phyloP scores from a whole-genome alignment of 2,888 invertebrate genomes.

The Thymelicus sylvestris region DNA sequence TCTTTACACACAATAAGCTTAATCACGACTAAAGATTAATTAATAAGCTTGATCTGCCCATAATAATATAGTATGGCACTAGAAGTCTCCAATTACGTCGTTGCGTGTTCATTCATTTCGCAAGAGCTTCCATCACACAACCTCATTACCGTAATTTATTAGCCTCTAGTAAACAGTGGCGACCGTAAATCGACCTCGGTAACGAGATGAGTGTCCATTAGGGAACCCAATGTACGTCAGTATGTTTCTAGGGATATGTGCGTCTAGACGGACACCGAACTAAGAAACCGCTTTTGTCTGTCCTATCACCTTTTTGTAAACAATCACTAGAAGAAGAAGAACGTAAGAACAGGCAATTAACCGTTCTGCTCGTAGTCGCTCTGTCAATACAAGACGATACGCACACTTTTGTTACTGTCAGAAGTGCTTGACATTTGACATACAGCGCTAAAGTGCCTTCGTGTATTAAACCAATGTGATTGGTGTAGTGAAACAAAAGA shows the following conservation, averaged over 20 bases:
- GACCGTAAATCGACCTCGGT: constrained; percentile 19
- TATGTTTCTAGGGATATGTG: constrained; percentile 4
- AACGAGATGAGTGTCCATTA: constrained; percentile 25
- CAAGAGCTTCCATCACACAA: constrained; percentile 20
- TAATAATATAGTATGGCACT: not conserved
- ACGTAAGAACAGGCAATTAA: too few relatives aligned
- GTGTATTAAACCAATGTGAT: too few relatives aligned
- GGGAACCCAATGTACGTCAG: not conserved
- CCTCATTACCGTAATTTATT: constrained; percentile 28
- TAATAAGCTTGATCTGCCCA: not conserved
- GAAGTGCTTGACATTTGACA: too few relatives aligned
- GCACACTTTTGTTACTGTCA: too few relatives aligned
- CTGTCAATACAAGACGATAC: too few relatives aligned
- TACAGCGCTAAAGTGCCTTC: too few relatives aligned
- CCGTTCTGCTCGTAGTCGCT: too few relatives aligned
- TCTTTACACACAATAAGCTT: too few relatives aligned
- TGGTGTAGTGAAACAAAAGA: too few relatives aligned
- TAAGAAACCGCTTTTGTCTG: not conserved
- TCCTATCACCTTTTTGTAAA: too few relatives aligned
- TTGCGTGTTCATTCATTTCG: constrained; percentile 13
- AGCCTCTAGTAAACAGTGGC: constrained; percentile 27
- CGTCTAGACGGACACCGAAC: not conserved
- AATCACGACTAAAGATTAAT: not conserved
- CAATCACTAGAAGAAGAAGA: too few relatives aligned
- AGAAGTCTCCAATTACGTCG: constrained; percentile 1